Evolutionary conservation across 1,140 invertebrate genomes (phyloP).

Genomic region (Plectrocnemia conspersa): DNA sequence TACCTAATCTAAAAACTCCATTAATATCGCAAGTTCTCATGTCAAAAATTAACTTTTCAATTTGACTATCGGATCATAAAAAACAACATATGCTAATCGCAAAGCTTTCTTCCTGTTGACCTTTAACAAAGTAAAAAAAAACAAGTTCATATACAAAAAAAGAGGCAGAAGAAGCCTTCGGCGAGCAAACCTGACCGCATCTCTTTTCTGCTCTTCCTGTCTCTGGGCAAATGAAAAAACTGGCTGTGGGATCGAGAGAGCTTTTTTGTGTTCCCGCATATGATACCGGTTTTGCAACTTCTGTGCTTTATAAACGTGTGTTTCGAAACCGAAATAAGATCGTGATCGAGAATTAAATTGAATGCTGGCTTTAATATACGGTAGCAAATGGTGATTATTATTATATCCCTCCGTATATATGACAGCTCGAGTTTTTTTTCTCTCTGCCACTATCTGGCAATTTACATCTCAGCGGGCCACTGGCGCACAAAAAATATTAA

Average conservation of each 20-base stretch:
- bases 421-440: too few species aligned
- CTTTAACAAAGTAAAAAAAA: neutral
- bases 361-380: constrained; percentile 7
- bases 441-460: too few species aligned
- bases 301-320: neutral
- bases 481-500: too few species aligned
- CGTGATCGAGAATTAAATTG: constrained; percentile 9
- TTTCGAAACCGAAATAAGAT: constrained; percentile 18
- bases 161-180: neutral
- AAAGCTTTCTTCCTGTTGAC: constrained; percentile 1
- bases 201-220: neutral
- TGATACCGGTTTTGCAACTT: constrained; percentile 14
- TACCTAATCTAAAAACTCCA: too few species aligned
- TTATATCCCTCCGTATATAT: neutral
- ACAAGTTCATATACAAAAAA: too few species aligned
- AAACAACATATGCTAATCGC: too few species aligned
- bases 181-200: neutral
- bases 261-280: too few species aligned
- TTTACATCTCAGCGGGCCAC: too few species aligned
- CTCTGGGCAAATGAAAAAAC: neutral
- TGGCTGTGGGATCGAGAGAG: too few species aligned
- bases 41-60: too few species aligned
- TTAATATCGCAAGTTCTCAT: too few species aligned
- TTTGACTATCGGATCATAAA: too few species aligned
- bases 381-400: constrained; percentile 6